These are phyloP conservation scores for Zoanthus sansibaricus DNA, from an alignment of 92 coral and sea anemone genomes.

Conservation along the genomic window DNA sequence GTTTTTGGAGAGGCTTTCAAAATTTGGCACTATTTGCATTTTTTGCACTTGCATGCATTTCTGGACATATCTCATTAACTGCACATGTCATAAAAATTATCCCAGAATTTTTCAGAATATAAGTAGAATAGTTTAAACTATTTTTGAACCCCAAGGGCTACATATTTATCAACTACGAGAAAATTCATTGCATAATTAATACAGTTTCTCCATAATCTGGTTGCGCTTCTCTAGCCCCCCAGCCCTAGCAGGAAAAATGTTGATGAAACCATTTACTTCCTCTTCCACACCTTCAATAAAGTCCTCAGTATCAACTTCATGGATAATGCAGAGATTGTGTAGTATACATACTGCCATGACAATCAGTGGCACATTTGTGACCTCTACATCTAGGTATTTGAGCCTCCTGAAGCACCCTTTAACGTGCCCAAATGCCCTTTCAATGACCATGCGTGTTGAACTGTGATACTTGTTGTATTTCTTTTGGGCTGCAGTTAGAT, in stretches of 20 bases:
- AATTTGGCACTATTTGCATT: background rate
- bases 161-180: constrained; percentile 36
- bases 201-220: constrained; percentile 49
- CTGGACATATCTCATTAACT: constrained; percentile 8
- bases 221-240: constrained; percentile 49
- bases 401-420: constrained; percentile 55
- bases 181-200: constrained; percentile 34
- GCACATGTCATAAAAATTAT: constrained; percentile 41
- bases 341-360: constrained; percentile 54
- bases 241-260: constrained; percentile 55
- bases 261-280: constrained; percentile 51
- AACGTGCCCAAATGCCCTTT: constrained; percentile 47
- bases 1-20: background rate
- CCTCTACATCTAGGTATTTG: constrained; percentile 42
- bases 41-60: background rate
- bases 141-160: constrained; percentile 48
- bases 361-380: constrained; percentile 36
- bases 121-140: constrained; percentile 1
- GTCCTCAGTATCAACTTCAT: constrained; percentile 36
- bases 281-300: constrained; percentile 49
- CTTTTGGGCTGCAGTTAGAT: constrained; percentile 33
- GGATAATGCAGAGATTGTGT: constrained; percentile 53
- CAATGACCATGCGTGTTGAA: constrained; percentile 52
- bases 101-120: constrained; percentile 24
- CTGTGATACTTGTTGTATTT: constrained; percentile 38